Base-by-base conservation (phyloP, 2,888 invertebrate species). In the Drosophila infuscata region DNA sequence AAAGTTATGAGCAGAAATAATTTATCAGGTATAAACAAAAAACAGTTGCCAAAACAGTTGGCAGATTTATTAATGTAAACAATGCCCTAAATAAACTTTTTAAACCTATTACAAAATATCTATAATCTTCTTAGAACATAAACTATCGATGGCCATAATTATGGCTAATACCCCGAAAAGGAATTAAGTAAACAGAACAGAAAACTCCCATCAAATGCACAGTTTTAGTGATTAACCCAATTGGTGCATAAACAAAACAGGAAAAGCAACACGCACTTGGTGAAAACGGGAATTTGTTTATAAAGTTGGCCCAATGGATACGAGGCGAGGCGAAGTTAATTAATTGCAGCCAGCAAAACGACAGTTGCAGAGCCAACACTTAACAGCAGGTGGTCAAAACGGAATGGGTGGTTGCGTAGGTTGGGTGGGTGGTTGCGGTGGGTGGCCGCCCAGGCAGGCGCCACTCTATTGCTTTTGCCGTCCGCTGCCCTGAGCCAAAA, bases 321-420 rank as follows among this genome's bases (percentile, higher is more conserved):
- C 25, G 25, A 61, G 43, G 6, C 51, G 71, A 67, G 61, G 60
- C 64, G 71, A 79, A 76, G 74, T 83, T 74, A 85, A 85, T 84
- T 88, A 85, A 85, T 84, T 89, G 82, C 88, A 82, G 85, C 72
- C 79, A 56, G 73, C 65, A 62, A 78, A 67, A 67, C 70, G 77
- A 81, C 78, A 81, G 70, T 81, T 70, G 81, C 79, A 67, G 54
- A 62, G 82, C 35, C 36, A 41, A 51, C 41, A 35, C 57, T 46
- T 15, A 79, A 36, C 82, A 70, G 79, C 88, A 87, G 82, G 88
- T 82, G 82, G 84, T 72, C 83, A 70, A 7, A n/a, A 35, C 29
- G 29, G 46, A 56, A 32, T 33, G 33, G 48, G 32, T 32, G 51
- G n/a, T 2, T 12, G 20, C 66, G 25, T 51, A 25, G 65, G 66